Evolutionary conservation across 2,797 vertebrate genomes (phyloP).

Genomic region (Rhyacichthys aspro): DNA sequence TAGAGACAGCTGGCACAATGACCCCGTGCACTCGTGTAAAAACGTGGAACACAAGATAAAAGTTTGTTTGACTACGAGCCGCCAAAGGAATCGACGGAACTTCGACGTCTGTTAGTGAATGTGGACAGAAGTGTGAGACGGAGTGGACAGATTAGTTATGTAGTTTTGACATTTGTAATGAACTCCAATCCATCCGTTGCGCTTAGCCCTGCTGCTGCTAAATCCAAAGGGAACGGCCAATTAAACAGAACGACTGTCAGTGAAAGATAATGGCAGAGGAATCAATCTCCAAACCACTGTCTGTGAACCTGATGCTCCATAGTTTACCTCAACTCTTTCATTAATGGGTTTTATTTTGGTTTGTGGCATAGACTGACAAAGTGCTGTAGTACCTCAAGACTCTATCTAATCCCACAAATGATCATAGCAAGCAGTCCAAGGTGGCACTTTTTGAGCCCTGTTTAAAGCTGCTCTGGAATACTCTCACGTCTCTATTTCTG

Average conservation of each 20-base stretch:
- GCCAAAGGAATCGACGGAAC: conserved; percentile 10
- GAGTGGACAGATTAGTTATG: conserved; percentile 7
- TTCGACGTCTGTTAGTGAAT: neutral
- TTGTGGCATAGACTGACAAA: too few species aligned
- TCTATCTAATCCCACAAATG: neutral
- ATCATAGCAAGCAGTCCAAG: too few species aligned
- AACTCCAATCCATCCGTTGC: conserved; percentile 1
- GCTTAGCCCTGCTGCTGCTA: neutral
- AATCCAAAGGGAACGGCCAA: neutral
- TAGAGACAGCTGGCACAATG: conserved; percentile 14
- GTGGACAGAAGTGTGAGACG: conserved; percentile 1
- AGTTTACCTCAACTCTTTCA: too few species aligned
- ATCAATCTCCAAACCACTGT: too few species aligned
- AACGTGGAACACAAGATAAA: neutral
- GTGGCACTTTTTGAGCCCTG: neutral
- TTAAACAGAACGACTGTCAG: neutral
- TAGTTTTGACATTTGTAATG: conserved; percentile 7
- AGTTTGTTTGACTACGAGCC: conserved; percentile 9
- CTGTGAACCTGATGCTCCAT: too few species aligned
- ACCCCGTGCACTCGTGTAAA: conserved; percentile 12
- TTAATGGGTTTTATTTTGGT: too few species aligned
- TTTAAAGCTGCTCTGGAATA: too few species aligned
- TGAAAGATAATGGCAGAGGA: neutral
- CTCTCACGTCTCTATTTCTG: too few species aligned
- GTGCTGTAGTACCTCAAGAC: neutral